Evolutionary conservation across 2,113 vertebrate species (phyloP), one percentile per base, ranked within the genome.

Genomic region (Probosciger aterrimus): DNA sequence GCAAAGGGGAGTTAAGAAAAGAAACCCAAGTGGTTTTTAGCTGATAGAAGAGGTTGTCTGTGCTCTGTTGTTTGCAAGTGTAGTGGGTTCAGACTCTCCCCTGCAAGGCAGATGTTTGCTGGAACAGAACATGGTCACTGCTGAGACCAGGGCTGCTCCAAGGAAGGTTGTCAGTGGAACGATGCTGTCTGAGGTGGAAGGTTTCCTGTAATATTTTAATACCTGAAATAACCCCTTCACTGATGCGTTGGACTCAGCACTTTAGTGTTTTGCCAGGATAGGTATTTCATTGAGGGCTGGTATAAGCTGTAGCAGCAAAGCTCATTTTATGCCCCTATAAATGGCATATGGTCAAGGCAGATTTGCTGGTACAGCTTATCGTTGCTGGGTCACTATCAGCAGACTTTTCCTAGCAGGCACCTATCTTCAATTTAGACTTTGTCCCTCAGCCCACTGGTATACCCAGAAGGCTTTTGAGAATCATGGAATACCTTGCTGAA

Each of bases 311-410:
- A 65, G 57, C 86, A 53, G 83, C 84, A 94, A 91, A 93, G 93
- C 93, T 95, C 41, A 84, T 95, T 97, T 95, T 84, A 77, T 77
- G 82, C 80, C 63, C 62, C 67, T 92, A 18, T 86, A 80, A 93
- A 76, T 80, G 90, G 59, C 79, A 69, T 4, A 28, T 1, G 8
- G 84, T 79, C 87, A 31, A 84, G 84, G 78, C 70, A 79, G 83
- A 87, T 95, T 87, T 92, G 81, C 81, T 87, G 74, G n/a, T 35
- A 52, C 28, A 60, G 39, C 91, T 94, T 79, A 71, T 43, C 19
- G 0, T 11, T 28, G 57, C 85, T 47, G 77, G 78, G 16, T 62
- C 43, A 3, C 35, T 24, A 9, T 85, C 80, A 82, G 73, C 83
- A 89, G 67, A 11, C 83, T 68, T 86, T 33, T 84, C 57, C 88